Base-by-base conservation (phyloP, 2,113 vertebrate genomes). In the Bambusicola thoracicus region DNA sequence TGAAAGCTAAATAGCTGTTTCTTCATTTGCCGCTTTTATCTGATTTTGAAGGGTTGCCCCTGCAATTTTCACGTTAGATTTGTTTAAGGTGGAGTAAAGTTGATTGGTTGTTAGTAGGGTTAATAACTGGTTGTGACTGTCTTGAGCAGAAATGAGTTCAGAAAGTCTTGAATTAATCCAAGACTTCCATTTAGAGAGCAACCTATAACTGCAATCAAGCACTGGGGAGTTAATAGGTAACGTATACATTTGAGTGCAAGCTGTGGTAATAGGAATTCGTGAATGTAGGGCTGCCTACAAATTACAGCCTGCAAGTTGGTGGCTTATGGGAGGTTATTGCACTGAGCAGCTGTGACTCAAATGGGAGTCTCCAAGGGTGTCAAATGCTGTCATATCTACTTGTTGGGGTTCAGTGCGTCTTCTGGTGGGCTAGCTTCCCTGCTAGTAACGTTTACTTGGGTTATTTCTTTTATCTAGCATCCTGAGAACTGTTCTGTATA, bases 141-240 rank as follows among this genome's bases (percentile, higher is more conserved):
- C 84, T 85, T 0, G 3, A 85, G 59, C 74, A 92, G 81, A 51
- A 93, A 32, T 6, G 65, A 66, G 72, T 82, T 93, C 68, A 87
- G 63, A 89, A 92, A 87, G 70, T 89, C 89, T 76, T 59, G 84
- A 85, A 51, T 87, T 80, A 90, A 77, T 66, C 55, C 79, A 49
- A 63, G 79, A 49, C 72, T 95, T 90, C 70, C 58, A 22, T 85
- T 93, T 89, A 70, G 59, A 80, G 87, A 81, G 49, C 81, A 91
- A 85, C 72, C 81, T 30, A 17, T 32, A 68, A 74, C 81, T 84
- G 93, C 84, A 93, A 21, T 92, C 78, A 24, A 38, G 78, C 21
- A 2, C 92, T 51, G 22, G 91, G 67, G 82, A 65, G 81, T 51
- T 91, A 70, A 70, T 63, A 49, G 81, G 84, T 55, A 82, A 85